A percentile compares a stretch with the other conserved stretches of the same genome.
phyloP scores from a whole-genome alignment of 2,113 vertebrate species.

The Isichthys henryi region DNA sequence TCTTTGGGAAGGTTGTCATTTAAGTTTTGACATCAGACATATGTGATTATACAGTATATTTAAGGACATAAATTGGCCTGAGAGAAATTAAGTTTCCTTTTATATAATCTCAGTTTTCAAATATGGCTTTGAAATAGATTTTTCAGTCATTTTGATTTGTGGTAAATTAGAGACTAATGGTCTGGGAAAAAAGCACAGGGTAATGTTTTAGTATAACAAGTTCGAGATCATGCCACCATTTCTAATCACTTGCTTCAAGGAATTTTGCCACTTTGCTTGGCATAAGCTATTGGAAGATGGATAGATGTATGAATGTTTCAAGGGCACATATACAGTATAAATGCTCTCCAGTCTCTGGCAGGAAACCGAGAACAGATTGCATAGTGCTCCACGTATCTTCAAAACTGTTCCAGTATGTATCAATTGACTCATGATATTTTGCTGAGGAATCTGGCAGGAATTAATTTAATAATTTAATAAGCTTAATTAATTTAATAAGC shows the following conservation, averaged over 20 bases:
- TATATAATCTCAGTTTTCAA: not conserved
- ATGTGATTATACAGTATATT: not conserved
- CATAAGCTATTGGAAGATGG: not conserved
- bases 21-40: not conserved
- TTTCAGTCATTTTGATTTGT: conserved; percentile 27
- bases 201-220: conserved; percentile 35
- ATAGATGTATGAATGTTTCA: not conserved
- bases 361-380: not conserved
- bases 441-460: not conserved
- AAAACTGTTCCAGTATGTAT: not conserved
- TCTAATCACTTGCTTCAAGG: conserved; percentile 20
- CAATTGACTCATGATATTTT: not conserved
- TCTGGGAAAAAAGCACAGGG: conserved; percentile 30
- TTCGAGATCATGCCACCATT: conserved; percentile 12
- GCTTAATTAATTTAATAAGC: too few species aligned
- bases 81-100: conserved; percentile 10
- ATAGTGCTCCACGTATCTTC: not conserved
- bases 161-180: conserved; percentile 36
- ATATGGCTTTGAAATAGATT: conserved; percentile 11
- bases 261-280: not conserved
- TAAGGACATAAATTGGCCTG: not conserved
- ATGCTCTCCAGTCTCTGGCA: not conserved
- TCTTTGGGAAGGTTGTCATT: conserved; percentile 7
- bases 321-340: not conserved
- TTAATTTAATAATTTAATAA: not conserved